Evolutionary conservation across 2,888 invertebrate species (phyloP), one percentile per base, ranked within the genome.

Genomic region (Phaonia tiefii): DNA sequence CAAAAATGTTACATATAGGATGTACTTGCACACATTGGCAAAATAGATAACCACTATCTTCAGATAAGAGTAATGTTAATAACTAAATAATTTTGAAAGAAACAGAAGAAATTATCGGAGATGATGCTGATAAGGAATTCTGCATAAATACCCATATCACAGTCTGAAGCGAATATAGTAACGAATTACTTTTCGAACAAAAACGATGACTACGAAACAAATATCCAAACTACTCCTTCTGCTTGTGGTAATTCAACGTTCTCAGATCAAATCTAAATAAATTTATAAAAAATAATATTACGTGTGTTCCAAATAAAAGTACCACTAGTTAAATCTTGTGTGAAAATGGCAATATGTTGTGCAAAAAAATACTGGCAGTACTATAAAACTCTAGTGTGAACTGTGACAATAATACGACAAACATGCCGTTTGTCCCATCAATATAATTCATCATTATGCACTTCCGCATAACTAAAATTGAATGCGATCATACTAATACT

Each of bases 151-250:
- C 85, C 77, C 3, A 54, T 25, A 56, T 39, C 2, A 10, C 8
- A 15, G 60, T 42, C 67, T 63, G 49, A 70, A 67, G 83, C 49
- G 49, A 71, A 79, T 85, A 86, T 86, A 90, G 90, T 90, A 89
- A 89, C 89, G 89, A 90, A 86, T 85, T 84, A 86, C 65, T 84
- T 86, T 86, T 89, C 90, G 89, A 90, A 87, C 84, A 80, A 86
- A 60, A 87, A 86, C 87, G 88, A 89, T 89, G 89, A 87, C 86
- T 86, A 87, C 89, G 88, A 90, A 86, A 80, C 89, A 87, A 85
- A 83, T 86, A 86, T 78, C 85, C 86, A 89, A 86, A 87, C 83
- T 89, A 86, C 85, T 89, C 71, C 76, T 89, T 56, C 85, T 90
- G 83, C 83, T 90, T 85, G 86, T 87, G 90, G 90, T 90, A 90